These are phyloP conservation scores for Mycetomoellerius zeteki DNA, from an alignment of 1,140 invertebrate species.

Conservation along the genomic window DNA sequence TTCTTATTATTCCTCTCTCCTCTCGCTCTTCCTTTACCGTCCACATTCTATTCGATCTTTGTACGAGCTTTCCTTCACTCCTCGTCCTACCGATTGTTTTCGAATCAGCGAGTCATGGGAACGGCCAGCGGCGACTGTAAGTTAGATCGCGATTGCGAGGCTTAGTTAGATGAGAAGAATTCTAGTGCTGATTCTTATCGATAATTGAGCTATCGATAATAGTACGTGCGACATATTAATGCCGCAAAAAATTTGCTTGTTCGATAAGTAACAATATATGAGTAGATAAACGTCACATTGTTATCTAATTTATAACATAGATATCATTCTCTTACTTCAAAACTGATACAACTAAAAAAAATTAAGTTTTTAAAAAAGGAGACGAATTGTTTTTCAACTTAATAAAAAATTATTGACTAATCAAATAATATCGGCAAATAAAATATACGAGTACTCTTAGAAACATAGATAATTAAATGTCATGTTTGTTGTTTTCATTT, in stretches of 20 bases:
- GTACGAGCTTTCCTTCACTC: constrained; percentile 67
- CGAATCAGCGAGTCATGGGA: constrained; percentile 80
- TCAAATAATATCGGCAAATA: too few species aligned
- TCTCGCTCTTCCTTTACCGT: constrained; percentile 24
- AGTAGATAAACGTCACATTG: not conserved
- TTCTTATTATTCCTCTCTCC: constrained; percentile 38
- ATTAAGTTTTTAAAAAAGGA: too few species aligned
- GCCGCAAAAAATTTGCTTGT: constrained; percentile 8
- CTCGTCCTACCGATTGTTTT: constrained; percentile 79
- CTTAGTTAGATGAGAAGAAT: constrained; percentile 48
- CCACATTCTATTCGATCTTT: constrained; percentile 59
- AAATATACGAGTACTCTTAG: too few species aligned
- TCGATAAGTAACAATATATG: constrained; percentile 6
- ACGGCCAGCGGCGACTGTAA: constrained; percentile 63
- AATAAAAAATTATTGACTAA: too few species aligned
- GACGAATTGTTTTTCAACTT: too few species aligned
- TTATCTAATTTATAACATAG: not conserved
- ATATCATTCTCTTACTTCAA: not conserved
- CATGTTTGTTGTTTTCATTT: too few species aligned
- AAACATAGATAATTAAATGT: too few species aligned
- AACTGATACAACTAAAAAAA: too few species aligned
- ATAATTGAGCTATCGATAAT: constrained; percentile 57
- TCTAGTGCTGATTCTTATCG: constrained; percentile 47
- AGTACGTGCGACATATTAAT: constrained; percentile 24
- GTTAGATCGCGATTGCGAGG: constrained; percentile 35